phyloP scores from a whole-genome alignment of 2,797 vertebrate species.

The Macrochelys suwanniensis region DNA sequence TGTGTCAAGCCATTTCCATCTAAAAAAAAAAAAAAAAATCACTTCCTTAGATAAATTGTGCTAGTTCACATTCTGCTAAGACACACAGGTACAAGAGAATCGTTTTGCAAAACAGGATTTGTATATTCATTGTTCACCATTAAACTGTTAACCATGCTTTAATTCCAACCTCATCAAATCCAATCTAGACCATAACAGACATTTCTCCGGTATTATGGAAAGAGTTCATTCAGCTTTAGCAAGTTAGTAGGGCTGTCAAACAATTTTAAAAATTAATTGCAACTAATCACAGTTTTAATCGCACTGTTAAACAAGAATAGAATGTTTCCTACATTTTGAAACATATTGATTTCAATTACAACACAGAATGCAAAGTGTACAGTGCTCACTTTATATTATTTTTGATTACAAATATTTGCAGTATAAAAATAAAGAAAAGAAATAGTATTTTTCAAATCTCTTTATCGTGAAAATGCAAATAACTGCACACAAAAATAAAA shows the following conservation, averaged over 20 bases:
- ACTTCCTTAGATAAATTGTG: neutral
- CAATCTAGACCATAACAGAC: slow-evolving; percentile 27
- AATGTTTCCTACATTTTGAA: too few relatives aligned
- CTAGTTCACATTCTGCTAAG: slow-evolving; percentile 8
- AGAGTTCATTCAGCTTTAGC: slow-evolving; percentile 53
- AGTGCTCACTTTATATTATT: too few relatives aligned
- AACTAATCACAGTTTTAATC: too few relatives aligned
- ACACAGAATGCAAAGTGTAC: too few relatives aligned
- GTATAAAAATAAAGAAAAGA: too few relatives aligned
- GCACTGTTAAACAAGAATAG: too few relatives aligned
- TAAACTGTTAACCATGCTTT: slow-evolving; percentile 41
- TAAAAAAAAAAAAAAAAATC: neutral
- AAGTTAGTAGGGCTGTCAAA: neutral
- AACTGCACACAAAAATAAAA: too few relatives aligned
- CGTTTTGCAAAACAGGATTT: slow-evolving; percentile 31
- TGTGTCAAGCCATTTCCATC: neutral
- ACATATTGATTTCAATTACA: too few relatives aligned
- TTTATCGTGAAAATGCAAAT: too few relatives aligned
- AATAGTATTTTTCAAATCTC: too few relatives aligned
- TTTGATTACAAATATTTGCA: too few relatives aligned
- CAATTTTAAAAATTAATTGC: too few relatives aligned
- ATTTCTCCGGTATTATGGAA: slow-evolving; percentile 22
- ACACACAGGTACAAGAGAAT: slow-evolving; percentile 39
- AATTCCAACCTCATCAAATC: slow-evolving; percentile 50
- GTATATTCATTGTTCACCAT: slow-evolving; percentile 25